Evolutionary conservation across 2,888 invertebrate species (phyloP).

Genomic region (Tenthredo notha): DNA sequence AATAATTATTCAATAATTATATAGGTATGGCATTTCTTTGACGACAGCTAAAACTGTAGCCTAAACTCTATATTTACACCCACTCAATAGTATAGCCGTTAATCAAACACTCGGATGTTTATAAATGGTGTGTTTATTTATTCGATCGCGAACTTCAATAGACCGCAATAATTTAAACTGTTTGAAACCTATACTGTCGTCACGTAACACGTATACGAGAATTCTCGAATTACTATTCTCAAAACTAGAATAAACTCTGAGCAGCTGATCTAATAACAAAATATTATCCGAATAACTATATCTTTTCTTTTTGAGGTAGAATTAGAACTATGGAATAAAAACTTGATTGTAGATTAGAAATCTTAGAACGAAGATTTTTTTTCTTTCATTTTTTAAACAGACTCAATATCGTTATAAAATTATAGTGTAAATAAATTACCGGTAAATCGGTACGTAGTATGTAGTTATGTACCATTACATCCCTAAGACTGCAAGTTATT

Average conservation of each 20-base stretch:
- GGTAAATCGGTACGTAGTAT: background rate
- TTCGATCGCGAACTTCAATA: conserved; percentile 26
- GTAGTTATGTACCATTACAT: background rate
- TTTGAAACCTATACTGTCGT: conserved; percentile 7
- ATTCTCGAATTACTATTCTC: conserved; percentile 26
- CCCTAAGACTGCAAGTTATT: background rate
- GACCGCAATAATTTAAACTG: conserved; percentile 32
- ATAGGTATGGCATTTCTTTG: background rate
- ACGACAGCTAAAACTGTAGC: background rate
- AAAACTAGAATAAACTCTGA: background rate
- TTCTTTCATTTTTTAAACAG: background rate
- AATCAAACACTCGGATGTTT: conserved; percentile 41
- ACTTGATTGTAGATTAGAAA: background rate
- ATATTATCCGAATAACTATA: background rate
- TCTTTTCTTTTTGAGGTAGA: background rate
- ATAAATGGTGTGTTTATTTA: conserved; percentile 15
- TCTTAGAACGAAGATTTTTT: background rate
- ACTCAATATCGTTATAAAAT: background rate
- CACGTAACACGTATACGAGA: conserved; percentile 16
- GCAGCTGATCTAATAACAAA: background rate
- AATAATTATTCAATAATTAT: background rate
- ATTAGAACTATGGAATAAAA: background rate
- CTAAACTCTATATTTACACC: conserved; percentile 17
- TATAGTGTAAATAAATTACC: background rate
- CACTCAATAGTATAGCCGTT: conserved; percentile 15